Percentiles rank a stretch among this genome's conserved stretches.
Conservation (phyloP, 64 coral and sea anemone genomes). For the Montipora foliosa region DNA sequence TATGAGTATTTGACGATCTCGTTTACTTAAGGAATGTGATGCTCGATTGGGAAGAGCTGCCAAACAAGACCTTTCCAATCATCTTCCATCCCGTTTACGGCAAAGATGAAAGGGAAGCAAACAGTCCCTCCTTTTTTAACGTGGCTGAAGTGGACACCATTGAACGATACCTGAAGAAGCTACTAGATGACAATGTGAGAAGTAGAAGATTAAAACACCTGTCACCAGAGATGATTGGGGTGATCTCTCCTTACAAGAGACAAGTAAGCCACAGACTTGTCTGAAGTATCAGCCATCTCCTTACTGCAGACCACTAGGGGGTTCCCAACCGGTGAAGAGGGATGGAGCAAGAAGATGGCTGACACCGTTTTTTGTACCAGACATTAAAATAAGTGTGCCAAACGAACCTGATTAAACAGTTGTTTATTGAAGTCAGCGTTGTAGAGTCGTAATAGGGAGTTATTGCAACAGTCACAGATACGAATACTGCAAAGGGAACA, state of each 20-base stretch:
- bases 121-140: conserved; percentile 66
- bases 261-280: conserved; percentile 47
- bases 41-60: conserved; percentile 79
- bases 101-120: conserved; percentile 69
- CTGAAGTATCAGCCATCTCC: too few relatives aligned
- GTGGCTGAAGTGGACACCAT: conserved; percentile 76
- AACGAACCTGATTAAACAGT: too few relatives aligned
- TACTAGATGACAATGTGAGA: conserved; percentile 68
- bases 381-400: too few relatives aligned
- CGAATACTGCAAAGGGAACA: too few relatives aligned
- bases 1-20: background rate
- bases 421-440: too few relatives aligned
- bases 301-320: too few relatives aligned
- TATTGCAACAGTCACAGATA: too few relatives aligned
- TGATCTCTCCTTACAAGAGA: conserved; percentile 85
- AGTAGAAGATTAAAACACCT: conserved; percentile 53
- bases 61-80: conserved; percentile 69
- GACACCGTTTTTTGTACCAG: too few relatives aligned
- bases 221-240: conserved; percentile 81
- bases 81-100: conserved; percentile 86
- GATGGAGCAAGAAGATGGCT: too few relatives aligned
- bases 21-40: conserved; percentile 39
- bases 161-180: conserved; percentile 82
- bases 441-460: too few relatives aligned
- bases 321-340: too few relatives aligned